phyloP scores from a whole-genome alignment of 1,140 invertebrate genomes.

The Aplysia californica region DNA sequence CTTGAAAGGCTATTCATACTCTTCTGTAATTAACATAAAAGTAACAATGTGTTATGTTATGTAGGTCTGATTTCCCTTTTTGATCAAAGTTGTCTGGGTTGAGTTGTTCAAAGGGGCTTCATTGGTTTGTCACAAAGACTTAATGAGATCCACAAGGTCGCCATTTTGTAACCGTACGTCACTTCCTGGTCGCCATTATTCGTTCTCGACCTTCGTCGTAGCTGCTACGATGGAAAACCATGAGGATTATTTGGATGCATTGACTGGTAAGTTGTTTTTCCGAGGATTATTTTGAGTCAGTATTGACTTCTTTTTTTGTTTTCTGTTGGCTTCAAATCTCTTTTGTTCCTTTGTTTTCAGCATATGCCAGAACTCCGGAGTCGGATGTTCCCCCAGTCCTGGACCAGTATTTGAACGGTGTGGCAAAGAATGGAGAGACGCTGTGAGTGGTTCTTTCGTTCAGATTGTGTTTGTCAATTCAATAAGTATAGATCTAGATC shows the following conservation, averaged over 20 bases:
- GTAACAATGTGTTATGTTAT: no score
- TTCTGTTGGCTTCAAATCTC: neutral
- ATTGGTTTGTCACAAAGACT: no score
- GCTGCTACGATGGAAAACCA: conserved; percentile 56
- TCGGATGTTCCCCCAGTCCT: conserved; percentile 86
- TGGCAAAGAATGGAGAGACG: conserved; percentile 94
- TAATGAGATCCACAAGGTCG: no score
- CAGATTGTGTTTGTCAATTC: neutral
- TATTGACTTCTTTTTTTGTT: neutral
- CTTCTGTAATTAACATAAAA: no score
- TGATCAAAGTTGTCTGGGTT: no score
- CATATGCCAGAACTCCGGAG: conserved; percentile 85
- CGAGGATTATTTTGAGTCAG: neutral
- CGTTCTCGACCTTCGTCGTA: neutral
- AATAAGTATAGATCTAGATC: neutral
- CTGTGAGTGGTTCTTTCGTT: conserved; percentile 68
- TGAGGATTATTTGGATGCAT: conserved; percentile 58
- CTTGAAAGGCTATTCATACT: no score
- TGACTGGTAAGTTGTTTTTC: conserved; percentile 44
- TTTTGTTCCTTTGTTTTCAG: conserved; percentile 61
- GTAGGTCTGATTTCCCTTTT: no score
- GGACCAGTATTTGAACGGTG: conserved; percentile 89
- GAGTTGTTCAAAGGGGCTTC: no score
- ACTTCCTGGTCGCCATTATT: conserved; percentile 26
- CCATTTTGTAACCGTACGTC: conserved; percentile 4